Base-by-base conservation (phyloP, 1,140 invertebrate genomes). In the Pseudomyrmex pallidus region DNA sequence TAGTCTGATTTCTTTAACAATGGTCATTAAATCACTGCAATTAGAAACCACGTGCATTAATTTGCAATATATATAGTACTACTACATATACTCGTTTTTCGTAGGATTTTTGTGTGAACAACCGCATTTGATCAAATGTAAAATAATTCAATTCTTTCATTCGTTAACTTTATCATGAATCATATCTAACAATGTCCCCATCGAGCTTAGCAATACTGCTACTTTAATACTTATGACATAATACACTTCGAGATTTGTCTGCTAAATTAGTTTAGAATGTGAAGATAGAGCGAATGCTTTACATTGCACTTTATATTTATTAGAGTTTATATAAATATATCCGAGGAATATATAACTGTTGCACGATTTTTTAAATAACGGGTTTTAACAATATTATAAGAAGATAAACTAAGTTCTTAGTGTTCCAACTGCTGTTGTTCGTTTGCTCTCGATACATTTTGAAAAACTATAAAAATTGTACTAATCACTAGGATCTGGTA, bases 391-490 rank as follows among this genome's bases (percentile, higher is more conserved):
- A 25, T 35, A 35, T 35, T 35, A 35, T 56, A 59, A 70, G 44
- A 68, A 62, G 73, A 3, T 50, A 50, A 80, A 59, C 20, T 80
- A 72, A 35, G 22, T 72, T 56, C 50, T 77, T 35, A 70, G 44
- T 72, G 72, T 12, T 80, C 20, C 76, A 72, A 61, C 54, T 80
- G 66, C 15, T 20, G 74, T 78, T 80, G 44, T 72, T 70, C 44
- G 20, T 61, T 70, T 59, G 44, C 46, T 80, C 66, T 80, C 66
- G n/a, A 56, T 57, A 72, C 44, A 80, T n/a, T 70, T 80, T 80
- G 66, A 72, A 80, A 80, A 72, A 80, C 76, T 80, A 80, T 72
- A 80, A 80, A 80, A 80, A 70, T 78, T 78, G 66, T 61, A 68
- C 66, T 80, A 80, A 80, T 59, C 15, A 48, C 44, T 80, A 80